Base-by-base conservation (phyloP, 2,797 vertebrate genomes). In the Aotus griseimembra region DNA sequence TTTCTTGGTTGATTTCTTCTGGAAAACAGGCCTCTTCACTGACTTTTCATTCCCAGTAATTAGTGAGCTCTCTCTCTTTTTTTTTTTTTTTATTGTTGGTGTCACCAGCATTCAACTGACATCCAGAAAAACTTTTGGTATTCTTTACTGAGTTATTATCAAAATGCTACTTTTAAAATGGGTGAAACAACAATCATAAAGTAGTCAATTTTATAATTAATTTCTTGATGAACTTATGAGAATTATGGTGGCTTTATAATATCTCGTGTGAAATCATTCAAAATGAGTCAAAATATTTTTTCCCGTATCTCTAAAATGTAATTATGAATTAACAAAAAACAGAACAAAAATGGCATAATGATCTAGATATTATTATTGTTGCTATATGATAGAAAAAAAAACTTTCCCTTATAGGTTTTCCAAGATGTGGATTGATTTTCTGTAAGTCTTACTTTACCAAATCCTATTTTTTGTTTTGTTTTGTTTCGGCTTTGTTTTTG, bases 151-250 rank as follows among this genome's bases (percentile, higher is more conserved):
- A 48, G 57, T 87, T 92, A 44, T 4, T 83, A 39, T 73, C n/a
- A 10, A 79, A 95, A 88, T 7, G 57, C 0, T 50, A 15, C 14
- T 61, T 89, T 76, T 39, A 88, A 87, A 88, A 73, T 58, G 17
- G 24, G 15, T 57, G 57, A 90, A 70, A 6, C 4, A 90, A 52
- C 19, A 87, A 90, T 52, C 41, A 44, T 64, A 46, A 84, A 84
- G 79, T 93, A 80, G 15, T 33, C 67, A 75, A 61, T 89, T 83
- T 96, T 50, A 83, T 76, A 87, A 89, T 86, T 86, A 85, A 48
- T 80, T 87, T 94, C 33, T 81, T 79, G 73, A 88, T 55, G 41
- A 36, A 41, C 12, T 91, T 82, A 50, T 10, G 50, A 89, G 24
- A 88, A 84, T 44, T 7, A 73, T 48, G 22, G 14, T 36, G 12